Evolutionary conservation across 2,888 invertebrate genomes (phyloP), one percentile per base, ranked within the genome.

Genomic region (Melanotus villosus): DNA sequence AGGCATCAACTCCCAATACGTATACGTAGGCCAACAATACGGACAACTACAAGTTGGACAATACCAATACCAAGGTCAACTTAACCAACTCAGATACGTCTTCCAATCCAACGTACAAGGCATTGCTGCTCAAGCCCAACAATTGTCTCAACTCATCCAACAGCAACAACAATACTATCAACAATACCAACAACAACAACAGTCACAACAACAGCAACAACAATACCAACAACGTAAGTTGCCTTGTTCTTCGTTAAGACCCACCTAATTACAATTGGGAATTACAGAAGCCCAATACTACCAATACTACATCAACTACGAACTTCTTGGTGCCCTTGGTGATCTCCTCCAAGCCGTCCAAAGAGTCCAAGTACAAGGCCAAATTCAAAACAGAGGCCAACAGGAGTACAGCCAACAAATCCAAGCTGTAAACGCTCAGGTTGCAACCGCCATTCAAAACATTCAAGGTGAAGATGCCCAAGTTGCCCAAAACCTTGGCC

Each of bases 301-400:
- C 26, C 41, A 41, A 41, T 41, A 41, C 16, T 16, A 23, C 23
- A 2, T 47, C 1, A 47, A 47, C 47, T 23, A 12, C 5, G 23
- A 47, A 47, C 3, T 26, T 0, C 6, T 12, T 4, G 10, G 9
- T 10, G 47, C 26, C 0, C 47, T 47, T 5, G 9, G 19, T 5
- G 1, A 9, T 4, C 1, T 47, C 1, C 12, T 47, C 2, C 12
- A 2, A 12, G n/a, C 47, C 19, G 7, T n/a, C 6, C 23, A 23
- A 47, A 47, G 47, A 47, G 2, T 47, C 2, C 47, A 47, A 47
- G 12, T 21, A 1, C 47, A 47, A 47, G 4, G 10, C 21, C 47
- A 23, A 12, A 12, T 47, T 14, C 47, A 21, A 3, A n/a, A 2
- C 12, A 21, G 3, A 23, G 23, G 2, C 6, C 47, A n/a, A 12